Conservation (phyloP, 2,797 vertebrate species). For the Pogoniulus pusillus region DNA sequence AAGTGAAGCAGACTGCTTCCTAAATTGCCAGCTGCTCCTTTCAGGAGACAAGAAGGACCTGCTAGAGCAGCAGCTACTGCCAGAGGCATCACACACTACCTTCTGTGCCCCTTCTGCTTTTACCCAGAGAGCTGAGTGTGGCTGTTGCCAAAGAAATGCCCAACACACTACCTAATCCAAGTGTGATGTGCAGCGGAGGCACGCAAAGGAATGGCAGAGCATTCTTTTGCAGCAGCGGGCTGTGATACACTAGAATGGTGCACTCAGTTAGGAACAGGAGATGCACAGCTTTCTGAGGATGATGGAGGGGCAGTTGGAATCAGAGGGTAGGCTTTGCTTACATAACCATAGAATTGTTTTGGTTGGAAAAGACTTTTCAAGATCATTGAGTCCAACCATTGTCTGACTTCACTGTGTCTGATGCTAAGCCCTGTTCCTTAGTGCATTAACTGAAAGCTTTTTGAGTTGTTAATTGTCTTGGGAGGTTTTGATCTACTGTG, state of each 20-base stretch:
- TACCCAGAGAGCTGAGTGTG: not conserved
- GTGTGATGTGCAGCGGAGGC: not conserved
- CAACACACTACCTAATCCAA: not conserved
- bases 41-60: not conserved
- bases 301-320: not conserved
- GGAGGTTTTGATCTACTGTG: not conserved
- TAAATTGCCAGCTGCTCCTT: not conserved
- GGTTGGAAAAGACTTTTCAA: no score
- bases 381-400: no score
- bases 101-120: not conserved
- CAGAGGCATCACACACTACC: not conserved
- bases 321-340: not conserved
- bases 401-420: no score
- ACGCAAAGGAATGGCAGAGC: no score
- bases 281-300: not conserved
- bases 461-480: not conserved
- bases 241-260: not conserved
- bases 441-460: not conserved
- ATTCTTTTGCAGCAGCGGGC: not conserved
- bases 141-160: rapidly evolving
- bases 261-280: not conserved
- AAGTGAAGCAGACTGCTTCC: not conserved
- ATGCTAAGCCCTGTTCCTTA: no score
- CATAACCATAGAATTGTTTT: no score
- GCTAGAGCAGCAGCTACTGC: not conserved